Evolutionary conservation across 1,140 invertebrate genomes (phyloP), one percentile per base, ranked within the genome.

Genomic region (Reticulitermes speratus): DNA sequence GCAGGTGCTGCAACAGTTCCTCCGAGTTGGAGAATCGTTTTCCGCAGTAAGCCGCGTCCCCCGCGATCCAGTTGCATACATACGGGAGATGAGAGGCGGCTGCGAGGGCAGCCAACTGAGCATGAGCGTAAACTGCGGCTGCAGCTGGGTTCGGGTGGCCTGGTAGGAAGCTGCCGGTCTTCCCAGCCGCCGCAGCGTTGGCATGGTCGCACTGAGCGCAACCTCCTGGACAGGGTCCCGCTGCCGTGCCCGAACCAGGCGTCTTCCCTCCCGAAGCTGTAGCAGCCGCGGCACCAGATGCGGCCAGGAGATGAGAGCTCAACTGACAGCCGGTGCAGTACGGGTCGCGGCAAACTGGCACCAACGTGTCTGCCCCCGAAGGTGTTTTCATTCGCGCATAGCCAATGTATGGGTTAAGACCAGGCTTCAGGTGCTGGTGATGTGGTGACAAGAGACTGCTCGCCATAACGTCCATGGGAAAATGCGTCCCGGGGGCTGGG

Each of bases 31-130:
- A 91, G 90, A 98, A 98, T 81, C 97, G 91, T 90, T 99, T 98
- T 44, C 97, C 97, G 90, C 98, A 98, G 89, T 97, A 98, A 0
- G 95, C 93, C 0, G 95, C 94, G 90, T 97, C 97, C 30, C 96
- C 96, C 19, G 95, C 95, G 88, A 98, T 96, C 97, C 97, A 98
- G 90, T 96, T 98, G 91, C 97, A 98, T 0, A 98, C 95, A 89
- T 96, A 96, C 0, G 96, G 96, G 86, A 96, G 90, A 88, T 95
- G 94, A 0, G 95, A 94, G 14, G 95, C 95, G 0, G 95, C 95
- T 0, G 95, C 95, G 69, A 96, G 88, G 0, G 95, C 95, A 0
- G 95, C 95, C 82, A 96, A 89, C 89, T 96, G 95, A 32, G 95
- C 95, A 88, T 96, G 95, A 38, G 95, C 95, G 87, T 95, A 96